Evolutionary conservation across 2,113 vertebrate genomes (phyloP).

Genomic region (Coreoperca whiteheadi): DNA sequence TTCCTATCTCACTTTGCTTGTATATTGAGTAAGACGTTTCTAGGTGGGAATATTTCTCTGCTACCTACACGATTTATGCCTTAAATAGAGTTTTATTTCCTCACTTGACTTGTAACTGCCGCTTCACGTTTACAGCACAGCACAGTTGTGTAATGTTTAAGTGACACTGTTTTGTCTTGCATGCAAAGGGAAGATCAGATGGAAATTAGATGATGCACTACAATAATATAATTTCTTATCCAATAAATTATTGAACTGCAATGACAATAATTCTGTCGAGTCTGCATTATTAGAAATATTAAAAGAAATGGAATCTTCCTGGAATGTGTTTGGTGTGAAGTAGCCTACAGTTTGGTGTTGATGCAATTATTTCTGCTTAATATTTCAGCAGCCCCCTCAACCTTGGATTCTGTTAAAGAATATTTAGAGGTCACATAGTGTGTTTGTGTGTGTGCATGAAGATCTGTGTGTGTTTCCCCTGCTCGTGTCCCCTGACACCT

Average conservation of each 20-base stretch:
- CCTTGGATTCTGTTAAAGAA: constrained; percentile 47
- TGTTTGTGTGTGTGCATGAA: constrained; percentile 31
- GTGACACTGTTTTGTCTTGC: constrained; percentile 14
- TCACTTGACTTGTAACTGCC: constrained; percentile 12
- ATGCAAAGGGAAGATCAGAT: constrained; percentile 9
- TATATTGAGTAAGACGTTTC: neutral
- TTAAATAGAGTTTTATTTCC: constrained; percentile 14
- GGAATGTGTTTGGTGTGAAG: constrained; percentile 41
- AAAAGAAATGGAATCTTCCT: constrained; percentile 15
- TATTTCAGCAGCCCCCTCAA: constrained; percentile 64
- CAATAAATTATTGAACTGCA: constrained; percentile 29
- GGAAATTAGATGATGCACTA: constrained; percentile 15
- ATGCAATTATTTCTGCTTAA: constrained; percentile 61
- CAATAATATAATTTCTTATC: constrained; percentile 9
- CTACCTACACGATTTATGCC: constrained; percentile 6
- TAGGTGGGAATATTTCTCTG: neutral
- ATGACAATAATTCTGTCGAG: neutral
- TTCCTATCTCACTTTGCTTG: constrained; percentile 1
- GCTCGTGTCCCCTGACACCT: constrained; percentile 76
- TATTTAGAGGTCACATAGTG: constrained; percentile 66
- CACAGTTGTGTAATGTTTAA: constrained; percentile 13
- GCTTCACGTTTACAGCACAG: constrained; percentile 26
- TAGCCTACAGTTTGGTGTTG: constrained; percentile 32
- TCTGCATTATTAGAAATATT: constrained; percentile 1
- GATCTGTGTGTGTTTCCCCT: constrained; percentile 40